Evolutionary conservation across 2,797 vertebrate genomes (phyloP).

Genomic region (Trichosurus vulpecula): DNA sequence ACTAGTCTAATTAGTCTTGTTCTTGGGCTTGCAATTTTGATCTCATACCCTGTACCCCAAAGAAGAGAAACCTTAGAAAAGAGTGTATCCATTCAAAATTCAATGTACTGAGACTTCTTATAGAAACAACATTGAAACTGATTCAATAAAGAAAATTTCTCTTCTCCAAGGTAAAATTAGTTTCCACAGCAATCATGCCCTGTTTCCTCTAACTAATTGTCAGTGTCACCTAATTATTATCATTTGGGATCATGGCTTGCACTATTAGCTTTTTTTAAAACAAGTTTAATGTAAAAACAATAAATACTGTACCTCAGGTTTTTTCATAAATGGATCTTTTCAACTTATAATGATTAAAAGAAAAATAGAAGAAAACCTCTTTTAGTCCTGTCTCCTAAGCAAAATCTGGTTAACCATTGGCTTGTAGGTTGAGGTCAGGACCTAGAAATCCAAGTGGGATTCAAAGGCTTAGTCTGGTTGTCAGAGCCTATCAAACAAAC

Average conservation of each 20-base stretch:
- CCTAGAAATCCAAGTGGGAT: not conserved
- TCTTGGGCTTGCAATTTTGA: not conserved
- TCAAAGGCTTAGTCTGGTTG: not conserved
- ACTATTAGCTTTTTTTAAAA: not conserved
- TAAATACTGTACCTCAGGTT: not conserved
- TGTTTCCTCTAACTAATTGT: constrained; percentile 2
- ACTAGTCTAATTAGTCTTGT: not conserved
- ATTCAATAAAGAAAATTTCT: constrained; percentile 10
- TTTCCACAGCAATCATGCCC: not conserved
- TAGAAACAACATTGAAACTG: not conserved
- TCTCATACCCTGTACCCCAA: constrained; percentile 2
- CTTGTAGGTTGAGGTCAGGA: not conserved
- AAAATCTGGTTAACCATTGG: constrained; percentile 19
- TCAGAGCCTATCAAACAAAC: constrained; percentile 6
- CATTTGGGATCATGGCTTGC: not conserved
- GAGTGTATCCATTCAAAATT: not conserved
- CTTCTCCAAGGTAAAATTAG: constrained; percentile 16
- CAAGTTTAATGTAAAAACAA: not conserved
- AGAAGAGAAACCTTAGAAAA: not conserved
- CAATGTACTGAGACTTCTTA: not conserved
- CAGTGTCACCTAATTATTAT: not conserved
- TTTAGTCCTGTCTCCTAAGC: constrained; percentile 12
- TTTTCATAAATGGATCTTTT: constrained; percentile 23
- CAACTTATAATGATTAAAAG: constrained; percentile 3
- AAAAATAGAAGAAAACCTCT: not conserved